Evolutionary conservation across 2,113 vertebrate genomes (phyloP).

Genomic region (Chionis minor): DNA sequence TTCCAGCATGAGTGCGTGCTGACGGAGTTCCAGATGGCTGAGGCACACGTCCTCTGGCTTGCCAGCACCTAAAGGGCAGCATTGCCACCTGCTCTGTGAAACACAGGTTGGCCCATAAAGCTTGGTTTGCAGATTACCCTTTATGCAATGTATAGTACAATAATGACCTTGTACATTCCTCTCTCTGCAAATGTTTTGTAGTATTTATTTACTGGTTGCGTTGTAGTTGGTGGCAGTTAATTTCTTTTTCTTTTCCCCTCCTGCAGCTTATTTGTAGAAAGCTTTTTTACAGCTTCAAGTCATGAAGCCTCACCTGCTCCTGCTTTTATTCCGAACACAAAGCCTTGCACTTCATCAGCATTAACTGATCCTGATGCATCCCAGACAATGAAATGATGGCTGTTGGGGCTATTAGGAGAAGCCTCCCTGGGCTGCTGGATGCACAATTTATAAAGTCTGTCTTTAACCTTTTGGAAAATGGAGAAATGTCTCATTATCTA

Average conservation of each 20-base stretch:
- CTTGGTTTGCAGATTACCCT: conserved; percentile 2
- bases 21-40: conserved; percentile 52
- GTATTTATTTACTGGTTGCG: background rate
- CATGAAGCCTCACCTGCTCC: background rate
- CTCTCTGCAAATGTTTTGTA: background rate
- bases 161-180: background rate
- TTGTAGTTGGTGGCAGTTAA: background rate
- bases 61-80: conserved; percentile 2
- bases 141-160: background rate
- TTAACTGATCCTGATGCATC: conserved; percentile 52
- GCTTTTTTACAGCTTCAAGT: background rate
- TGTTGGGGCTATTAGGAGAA: conserved; percentile 49
- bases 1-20: background rate
- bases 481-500: conserved; percentile 62
- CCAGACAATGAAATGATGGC: conserved; percentile 53
- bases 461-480: conserved; percentile 52
- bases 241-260: background rate
- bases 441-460: conserved; percentile 56
- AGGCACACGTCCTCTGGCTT: background rate
- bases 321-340: conserved; percentile 46
- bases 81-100: conserved; percentile 46
- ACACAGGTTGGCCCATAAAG: background rate
- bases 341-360: conserved; percentile 42
- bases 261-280: background rate
- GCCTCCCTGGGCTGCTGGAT: conserved; percentile 25